A percentile compares a stretch with the other conserved stretches of the same genome.
phyloP scores from a whole-genome alignment of 2,113 vertebrate genomes.

The Podilymbus podiceps region DNA sequence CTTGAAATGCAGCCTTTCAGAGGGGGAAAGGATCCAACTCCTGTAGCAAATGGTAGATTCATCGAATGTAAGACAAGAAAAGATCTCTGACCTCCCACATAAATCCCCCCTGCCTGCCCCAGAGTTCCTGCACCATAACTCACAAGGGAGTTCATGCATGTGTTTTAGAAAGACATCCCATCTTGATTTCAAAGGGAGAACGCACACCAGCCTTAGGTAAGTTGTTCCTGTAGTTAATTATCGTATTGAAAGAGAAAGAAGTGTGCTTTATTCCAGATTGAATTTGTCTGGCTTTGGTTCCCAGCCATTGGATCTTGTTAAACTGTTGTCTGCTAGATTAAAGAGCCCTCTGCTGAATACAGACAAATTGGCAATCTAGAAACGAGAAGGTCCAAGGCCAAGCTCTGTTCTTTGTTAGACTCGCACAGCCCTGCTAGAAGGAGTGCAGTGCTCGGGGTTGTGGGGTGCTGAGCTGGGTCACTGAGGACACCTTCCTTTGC shows the following conservation, averaged over 20 bases:
- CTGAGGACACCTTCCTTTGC: background rate
- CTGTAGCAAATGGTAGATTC: background rate
- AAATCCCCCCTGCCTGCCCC: background rate
- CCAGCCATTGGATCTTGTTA: background rate
- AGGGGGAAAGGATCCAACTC: background rate
- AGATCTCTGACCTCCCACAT: background rate
- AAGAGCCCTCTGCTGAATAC: background rate
- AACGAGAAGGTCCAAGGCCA: background rate
- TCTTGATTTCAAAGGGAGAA: background rate
- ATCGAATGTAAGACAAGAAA: background rate
- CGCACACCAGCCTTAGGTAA: background rate
- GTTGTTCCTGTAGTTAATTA: conserved; percentile 6
- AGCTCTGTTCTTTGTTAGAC: background rate
- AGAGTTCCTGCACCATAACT: rapidly evolving
- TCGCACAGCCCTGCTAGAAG: background rate
- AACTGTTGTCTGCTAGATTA: background rate
- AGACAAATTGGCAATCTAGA: conserved; percentile 5
- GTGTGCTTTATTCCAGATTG: background rate
- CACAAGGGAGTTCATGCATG: background rate
- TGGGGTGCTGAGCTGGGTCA: background rate
- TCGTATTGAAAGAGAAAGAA: background rate
- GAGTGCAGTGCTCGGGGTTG: rapidly evolving
- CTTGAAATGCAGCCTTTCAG: background rate
- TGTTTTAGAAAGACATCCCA: background rate
- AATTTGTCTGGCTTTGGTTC: background rate